Evolutionary conservation across 2,113 vertebrate genomes (phyloP).

Genomic region (Podiceps cristatus): DNA sequence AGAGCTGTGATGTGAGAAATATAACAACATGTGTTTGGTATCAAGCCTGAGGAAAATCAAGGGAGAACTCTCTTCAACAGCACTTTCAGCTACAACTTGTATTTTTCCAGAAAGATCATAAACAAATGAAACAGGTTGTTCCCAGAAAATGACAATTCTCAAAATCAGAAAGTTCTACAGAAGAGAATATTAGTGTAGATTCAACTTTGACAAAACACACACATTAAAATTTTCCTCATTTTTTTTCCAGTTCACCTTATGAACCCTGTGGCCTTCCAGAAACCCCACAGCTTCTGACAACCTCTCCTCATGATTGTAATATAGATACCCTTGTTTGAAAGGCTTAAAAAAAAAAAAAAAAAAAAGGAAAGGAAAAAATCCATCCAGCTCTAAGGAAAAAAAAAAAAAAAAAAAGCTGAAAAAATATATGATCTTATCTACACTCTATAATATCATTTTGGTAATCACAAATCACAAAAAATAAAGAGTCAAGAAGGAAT

Average conservation of each 20-base stretch:
- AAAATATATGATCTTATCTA: neutral
- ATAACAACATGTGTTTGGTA: neutral
- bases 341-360: neutral
- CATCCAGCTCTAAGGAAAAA: neutral
- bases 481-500: neutral
- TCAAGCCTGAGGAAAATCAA: neutral
- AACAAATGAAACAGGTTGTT: neutral
- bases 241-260: neutral
- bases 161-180: neutral
- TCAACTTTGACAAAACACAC: neutral
- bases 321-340: neutral
- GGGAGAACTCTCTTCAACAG: neutral
- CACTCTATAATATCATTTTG: neutral
- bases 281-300: neutral
- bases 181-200: neutral
- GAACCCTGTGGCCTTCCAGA: neutral
- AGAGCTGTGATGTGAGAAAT: neutral
- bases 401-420: slow-evolving; percentile 9
- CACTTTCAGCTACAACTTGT: neutral
- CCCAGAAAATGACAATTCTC: neutral
- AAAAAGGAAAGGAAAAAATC: no score
- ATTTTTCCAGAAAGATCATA: neutral
- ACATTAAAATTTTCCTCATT: neutral
- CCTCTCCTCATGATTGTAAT: neutral
- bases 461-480: neutral